Conservation (phyloP, 2,113 vertebrate genomes). For the Arothron firmamentum region DNA sequence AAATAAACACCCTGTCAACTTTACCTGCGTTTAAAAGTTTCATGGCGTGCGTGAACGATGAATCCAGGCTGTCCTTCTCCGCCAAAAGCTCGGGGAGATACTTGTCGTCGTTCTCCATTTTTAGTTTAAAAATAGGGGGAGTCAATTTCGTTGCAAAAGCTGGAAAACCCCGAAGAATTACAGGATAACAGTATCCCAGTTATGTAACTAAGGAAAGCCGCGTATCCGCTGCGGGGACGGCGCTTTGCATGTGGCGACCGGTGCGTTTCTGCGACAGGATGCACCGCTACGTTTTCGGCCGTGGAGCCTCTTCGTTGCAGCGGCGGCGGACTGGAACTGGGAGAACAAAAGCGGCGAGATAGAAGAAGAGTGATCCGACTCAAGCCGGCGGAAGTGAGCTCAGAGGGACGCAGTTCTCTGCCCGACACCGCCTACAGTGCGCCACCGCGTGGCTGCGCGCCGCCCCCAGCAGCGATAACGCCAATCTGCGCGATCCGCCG, state of each 20-base stretch:
- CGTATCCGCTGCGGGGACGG: constrained; percentile 38
- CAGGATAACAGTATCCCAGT: constrained; percentile 61
- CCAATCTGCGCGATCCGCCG: not conserved
- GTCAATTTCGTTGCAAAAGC: constrained; percentile 42
- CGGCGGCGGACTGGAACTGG: constrained; percentile 55
- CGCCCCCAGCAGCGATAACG: constrained; percentile 16
- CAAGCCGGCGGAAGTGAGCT: constrained; percentile 68
- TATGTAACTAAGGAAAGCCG: constrained; percentile 45
- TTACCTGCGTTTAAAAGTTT: constrained; percentile 92
- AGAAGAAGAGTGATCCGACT: constrained; percentile 28
- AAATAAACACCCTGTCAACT: constrained; percentile 2
- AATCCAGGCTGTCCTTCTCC: constrained; percentile 89
- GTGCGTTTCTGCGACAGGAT: constrained; percentile 20
- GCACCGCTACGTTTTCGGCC: constrained; percentile 20
- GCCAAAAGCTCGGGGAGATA: constrained; percentile 90
- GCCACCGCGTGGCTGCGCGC: constrained; percentile 9
- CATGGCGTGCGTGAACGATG: constrained; percentile 89
- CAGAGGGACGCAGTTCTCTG: constrained; percentile 42
- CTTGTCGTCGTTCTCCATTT: constrained; percentile 89
- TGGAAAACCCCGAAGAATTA: constrained; percentile 36
- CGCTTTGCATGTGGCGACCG: constrained; percentile 47
- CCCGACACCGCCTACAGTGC: constrained; percentile 58
- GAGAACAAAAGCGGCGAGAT: constrained; percentile 61
- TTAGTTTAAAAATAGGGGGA: constrained; percentile 36
- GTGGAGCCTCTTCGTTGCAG: constrained; percentile 6